A percentile compares a stretch with the other conserved stretches of the same genome.
phyloP scores from a whole-genome alignment of 1,140 invertebrate genomes.

The Drosophila lowei region DNA sequence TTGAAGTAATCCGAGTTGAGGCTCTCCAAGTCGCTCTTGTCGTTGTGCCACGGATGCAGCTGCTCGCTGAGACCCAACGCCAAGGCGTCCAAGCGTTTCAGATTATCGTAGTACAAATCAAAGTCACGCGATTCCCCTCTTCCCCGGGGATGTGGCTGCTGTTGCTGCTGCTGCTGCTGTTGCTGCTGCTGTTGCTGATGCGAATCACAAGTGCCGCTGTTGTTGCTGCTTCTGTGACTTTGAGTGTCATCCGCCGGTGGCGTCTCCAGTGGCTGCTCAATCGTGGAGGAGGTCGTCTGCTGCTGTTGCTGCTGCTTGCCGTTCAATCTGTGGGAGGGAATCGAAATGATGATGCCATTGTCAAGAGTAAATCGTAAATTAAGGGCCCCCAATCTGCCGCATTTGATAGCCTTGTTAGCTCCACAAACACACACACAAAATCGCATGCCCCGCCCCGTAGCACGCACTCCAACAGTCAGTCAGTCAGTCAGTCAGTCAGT shows the following conservation, averaged over 20 bases:
- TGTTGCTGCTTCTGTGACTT: constrained; percentile 58
- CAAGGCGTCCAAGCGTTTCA: constrained; percentile 80
- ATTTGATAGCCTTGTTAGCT: constrained; percentile 19
- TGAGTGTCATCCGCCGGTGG: constrained; percentile 52
- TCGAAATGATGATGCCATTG: constrained; percentile 63
- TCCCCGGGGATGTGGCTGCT: constrained; percentile 29
- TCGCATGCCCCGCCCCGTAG: neutral
- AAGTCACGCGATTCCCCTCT: constrained; percentile 64
- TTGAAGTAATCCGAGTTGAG: constrained; percentile 87
- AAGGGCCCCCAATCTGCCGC: neutral
- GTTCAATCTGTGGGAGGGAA: constrained; percentile 58
- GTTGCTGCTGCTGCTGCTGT: constrained; percentile 53
- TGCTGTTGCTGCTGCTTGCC: constrained; percentile 54
- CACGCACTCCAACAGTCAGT: constrained; percentile 9
- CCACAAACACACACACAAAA: too few relatives aligned
- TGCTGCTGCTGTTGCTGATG: constrained; percentile 61
- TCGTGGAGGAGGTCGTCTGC: constrained; percentile 46
- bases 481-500: neutral
- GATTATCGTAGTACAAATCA: constrained; percentile 82
- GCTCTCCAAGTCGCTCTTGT: constrained; percentile 86
- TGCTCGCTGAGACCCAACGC: constrained; percentile 69
- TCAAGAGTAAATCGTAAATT: constrained; percentile 53
- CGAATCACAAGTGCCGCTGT: constrained; percentile 69
- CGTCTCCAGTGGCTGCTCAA: constrained; percentile 49
- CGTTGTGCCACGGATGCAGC: constrained; percentile 82